Evolutionary conservation across 2,888 invertebrate genomes (phyloP).

Genomic region (Esperia sulphurella): DNA sequence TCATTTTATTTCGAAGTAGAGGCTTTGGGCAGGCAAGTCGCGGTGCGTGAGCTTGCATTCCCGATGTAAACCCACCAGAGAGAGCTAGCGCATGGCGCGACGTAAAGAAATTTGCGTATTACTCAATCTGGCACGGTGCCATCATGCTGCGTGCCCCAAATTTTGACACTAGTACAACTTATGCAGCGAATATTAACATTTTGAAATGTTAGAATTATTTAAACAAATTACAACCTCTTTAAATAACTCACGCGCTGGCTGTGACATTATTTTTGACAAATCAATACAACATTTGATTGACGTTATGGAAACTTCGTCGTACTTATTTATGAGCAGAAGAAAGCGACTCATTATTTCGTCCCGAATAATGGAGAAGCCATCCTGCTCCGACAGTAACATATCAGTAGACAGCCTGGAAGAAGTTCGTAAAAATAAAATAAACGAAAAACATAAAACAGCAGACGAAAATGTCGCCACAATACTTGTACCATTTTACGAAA

Average conservation of each 20-base stretch:
- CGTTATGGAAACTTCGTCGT: slow-evolving; percentile 42
- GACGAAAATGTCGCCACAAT: slow-evolving; percentile 62
- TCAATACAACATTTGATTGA: slow-evolving; percentile 26
- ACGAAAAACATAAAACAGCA: slow-evolving; percentile 22
- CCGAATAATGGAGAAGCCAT: slow-evolving; percentile 48
- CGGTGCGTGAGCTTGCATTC: slow-evolving; percentile 20
- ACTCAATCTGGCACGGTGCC: slow-evolving; percentile 30
- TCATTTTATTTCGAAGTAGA: no score
- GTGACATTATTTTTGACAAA: neutral
- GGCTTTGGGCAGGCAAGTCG: slow-evolving; percentile 8
- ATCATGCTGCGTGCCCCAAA: slow-evolving; percentile 23
- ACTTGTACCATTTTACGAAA: slow-evolving; percentile 70
- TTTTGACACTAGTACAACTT: slow-evolving; percentile 32
- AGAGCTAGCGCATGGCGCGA: neutral
- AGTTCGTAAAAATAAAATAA: slow-evolving; percentile 34
- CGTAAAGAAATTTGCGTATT: slow-evolving; percentile 31
- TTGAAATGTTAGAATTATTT: neutral
- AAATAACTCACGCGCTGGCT: slow-evolving; percentile 1
- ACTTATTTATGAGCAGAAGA: slow-evolving; percentile 49
- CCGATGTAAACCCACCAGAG: slow-evolving; percentile 7
- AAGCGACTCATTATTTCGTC: slow-evolving; percentile 33
- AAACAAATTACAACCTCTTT: neutral
- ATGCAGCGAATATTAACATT: slow-evolving; percentile 17
- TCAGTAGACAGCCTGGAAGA: slow-evolving; percentile 64
- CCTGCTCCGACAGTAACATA: slow-evolving; percentile 49